Evolutionary conservation across 2,888 invertebrate genomes (phyloP).

Genomic region (Pollenia amentaria): DNA sequence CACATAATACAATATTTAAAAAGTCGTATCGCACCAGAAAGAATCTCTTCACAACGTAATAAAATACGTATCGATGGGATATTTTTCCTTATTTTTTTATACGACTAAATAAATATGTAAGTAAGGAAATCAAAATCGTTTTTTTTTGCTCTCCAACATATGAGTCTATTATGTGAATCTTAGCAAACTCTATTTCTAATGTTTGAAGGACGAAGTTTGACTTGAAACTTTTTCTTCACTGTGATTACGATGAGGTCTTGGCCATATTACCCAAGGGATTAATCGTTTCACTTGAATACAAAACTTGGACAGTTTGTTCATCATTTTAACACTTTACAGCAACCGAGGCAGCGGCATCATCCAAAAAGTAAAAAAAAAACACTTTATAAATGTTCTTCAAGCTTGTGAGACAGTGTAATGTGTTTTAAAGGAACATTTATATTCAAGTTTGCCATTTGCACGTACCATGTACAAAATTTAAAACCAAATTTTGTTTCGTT

Average conservation of each 20-base stretch:
- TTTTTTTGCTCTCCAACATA: slow-evolving; percentile 45
- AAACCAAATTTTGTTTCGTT: slow-evolving; percentile 61
- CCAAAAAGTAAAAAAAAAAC: slow-evolving; percentile 23
- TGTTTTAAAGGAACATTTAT: slow-evolving; percentile 58
- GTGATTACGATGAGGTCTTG: slow-evolving; percentile 71
- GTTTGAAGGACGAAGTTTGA: slow-evolving; percentile 12
- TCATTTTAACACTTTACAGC: slow-evolving; percentile 69
- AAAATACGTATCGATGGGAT: slow-evolving; percentile 64
- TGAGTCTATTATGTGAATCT: slow-evolving; percentile 52
- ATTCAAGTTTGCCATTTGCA: slow-evolving; percentile 69
- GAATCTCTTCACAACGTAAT: slow-evolving; percentile 53
- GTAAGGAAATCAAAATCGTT: slow-evolving; percentile 65
- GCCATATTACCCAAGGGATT: slow-evolving; percentile 72
- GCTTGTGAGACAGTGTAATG: slow-evolving; percentile 61
- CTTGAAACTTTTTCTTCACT: slow-evolving; percentile 35
- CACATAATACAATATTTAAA: slow-evolving; percentile 32
- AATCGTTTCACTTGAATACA: slow-evolving; percentile 68
- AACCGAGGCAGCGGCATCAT: slow-evolving; percentile 26
- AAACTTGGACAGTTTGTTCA: slow-evolving; percentile 73
- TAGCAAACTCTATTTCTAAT: background rate
- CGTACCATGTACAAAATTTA: slow-evolving; percentile 66
- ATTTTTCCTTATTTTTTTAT: slow-evolving; percentile 36
- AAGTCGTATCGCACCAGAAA: slow-evolving; percentile 30
- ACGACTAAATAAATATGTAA: background rate
- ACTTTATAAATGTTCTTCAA: slow-evolving; percentile 56